A percentile compares a stretch with the other conserved stretches of the same genome.
Evolutionary conservation across 2,113 vertebrate species (phyloP).

Genomic region (Leucosticte australis): DNA sequence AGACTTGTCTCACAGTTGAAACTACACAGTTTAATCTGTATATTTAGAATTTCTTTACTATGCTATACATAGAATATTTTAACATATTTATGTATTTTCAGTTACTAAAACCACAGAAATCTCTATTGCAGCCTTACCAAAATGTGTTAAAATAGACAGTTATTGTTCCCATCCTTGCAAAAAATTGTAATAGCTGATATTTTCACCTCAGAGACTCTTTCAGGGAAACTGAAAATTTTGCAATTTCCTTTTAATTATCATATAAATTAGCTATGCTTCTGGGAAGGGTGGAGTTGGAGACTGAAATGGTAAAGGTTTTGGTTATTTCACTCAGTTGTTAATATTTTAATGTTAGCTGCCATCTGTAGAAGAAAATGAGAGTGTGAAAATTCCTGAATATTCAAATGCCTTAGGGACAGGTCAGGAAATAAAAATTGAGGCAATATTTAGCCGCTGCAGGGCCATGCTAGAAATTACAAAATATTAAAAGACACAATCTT

Average conservation of each 20-base stretch:
- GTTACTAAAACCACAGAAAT: background rate
- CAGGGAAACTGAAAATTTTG: background rate
- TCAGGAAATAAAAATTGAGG: background rate
- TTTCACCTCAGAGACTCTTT: background rate
- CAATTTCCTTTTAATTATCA: constrained; percentile 27
- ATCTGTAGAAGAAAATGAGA: background rate
- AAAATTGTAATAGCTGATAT: background rate
- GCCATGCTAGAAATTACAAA: background rate
- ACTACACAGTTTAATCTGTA: background rate
- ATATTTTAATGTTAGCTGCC: background rate
- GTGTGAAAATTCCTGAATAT: background rate
- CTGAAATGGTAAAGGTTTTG: background rate
- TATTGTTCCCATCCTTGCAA: background rate
- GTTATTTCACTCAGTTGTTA: background rate
- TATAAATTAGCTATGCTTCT: constrained; percentile 2
- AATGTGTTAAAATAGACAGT: background rate
- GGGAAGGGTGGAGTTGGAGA: background rate
- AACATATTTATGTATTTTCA: background rate
- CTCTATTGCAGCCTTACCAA: background rate
- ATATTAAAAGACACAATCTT: background rate
- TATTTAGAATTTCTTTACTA: background rate
- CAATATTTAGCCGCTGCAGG: background rate
- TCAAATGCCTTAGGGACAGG: background rate
- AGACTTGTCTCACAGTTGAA: background rate
- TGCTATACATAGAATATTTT: background rate